Conservation (phyloP, 2,113 vertebrate genomes). For the Myiozetetes cayanensis region DNA sequence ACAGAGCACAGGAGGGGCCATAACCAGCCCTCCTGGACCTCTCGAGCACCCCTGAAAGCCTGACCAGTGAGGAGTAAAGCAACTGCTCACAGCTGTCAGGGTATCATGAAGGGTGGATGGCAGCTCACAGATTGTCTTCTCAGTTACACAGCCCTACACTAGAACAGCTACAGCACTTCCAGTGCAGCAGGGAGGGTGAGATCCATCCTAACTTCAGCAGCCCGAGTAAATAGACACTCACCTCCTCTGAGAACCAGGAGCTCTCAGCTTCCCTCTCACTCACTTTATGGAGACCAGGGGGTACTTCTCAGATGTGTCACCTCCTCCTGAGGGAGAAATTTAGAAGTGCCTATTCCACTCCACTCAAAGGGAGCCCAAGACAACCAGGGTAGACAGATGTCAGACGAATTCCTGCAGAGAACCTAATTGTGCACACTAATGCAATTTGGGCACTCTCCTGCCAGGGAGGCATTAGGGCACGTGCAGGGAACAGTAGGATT, state of each 20-base stretch:
- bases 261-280: not conserved
- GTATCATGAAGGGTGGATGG: not conserved
- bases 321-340: not conserved
- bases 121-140: not conserved
- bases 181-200: not conserved
- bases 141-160: not conserved
- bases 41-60: not conserved
- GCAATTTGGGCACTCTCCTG: not conserved
- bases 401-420: not conserved
- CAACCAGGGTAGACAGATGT: not conserved
- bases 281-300: not conserved
- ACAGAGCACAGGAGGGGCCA: fast-evolving
- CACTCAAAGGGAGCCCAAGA: not conserved
- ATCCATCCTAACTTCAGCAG: not conserved
- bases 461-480: not conserved
- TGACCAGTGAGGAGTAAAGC: fast-evolving
- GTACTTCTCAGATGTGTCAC: not conserved
- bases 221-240: fast-evolving
- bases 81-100: not conserved
- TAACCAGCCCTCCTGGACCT: not conserved
- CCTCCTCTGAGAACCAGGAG: not conserved
- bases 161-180: not conserved
- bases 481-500: not conserved
- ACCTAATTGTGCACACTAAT: not conserved
- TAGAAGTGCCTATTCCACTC: not conserved